Conservation (phyloP, 2,888 invertebrate genomes). For the Embidobia sp. region DNA sequence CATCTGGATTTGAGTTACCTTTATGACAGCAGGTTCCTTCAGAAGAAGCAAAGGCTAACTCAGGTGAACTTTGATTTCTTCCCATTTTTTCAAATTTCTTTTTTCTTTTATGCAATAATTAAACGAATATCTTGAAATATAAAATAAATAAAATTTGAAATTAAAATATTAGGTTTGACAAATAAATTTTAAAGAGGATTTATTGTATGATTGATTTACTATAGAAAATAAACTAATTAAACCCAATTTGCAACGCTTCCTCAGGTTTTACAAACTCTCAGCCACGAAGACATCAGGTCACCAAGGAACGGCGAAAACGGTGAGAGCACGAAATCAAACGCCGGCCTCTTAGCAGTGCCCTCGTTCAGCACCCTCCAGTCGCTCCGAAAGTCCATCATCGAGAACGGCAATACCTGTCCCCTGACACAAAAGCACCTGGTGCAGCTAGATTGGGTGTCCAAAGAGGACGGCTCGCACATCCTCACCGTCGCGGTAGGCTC, state of each 20-base stretch:
- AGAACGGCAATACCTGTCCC: constrained; percentile 95
- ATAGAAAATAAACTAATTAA: too few species aligned
- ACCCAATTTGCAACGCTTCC: too few species aligned
- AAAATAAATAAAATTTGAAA: too few species aligned
- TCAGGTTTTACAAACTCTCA: constrained; percentile 89
- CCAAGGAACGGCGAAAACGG: constrained; percentile 84
- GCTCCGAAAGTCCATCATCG: constrained; percentile 92
- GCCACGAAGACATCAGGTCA: constrained; percentile 88
- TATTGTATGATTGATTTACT: too few species aligned
- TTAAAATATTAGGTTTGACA: too few species aligned
- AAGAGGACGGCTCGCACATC: constrained; percentile 99
- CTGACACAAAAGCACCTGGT: constrained; percentile 96
- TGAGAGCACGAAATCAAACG: constrained; percentile 81
- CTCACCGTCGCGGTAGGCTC: constrained; percentile 97
- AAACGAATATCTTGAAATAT: too few species aligned
- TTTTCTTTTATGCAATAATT: too few species aligned
- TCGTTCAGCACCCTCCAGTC: constrained; percentile 95
- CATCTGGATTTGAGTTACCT: constrained; percentile 92
- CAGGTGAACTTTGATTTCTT: too few species aligned
- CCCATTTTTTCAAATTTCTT: too few species aligned
- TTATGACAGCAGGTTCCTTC: constrained; percentile 89
- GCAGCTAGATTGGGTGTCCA: constrained; percentile 99
- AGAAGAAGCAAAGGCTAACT: constrained; percentile 91
- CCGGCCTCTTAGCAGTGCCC: constrained; percentile 89
- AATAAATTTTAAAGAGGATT: too few species aligned